phyloP scores from a whole-genome alignment of 2,797 vertebrate genomes.

The Schizopygopsis pylzovi region DNA sequence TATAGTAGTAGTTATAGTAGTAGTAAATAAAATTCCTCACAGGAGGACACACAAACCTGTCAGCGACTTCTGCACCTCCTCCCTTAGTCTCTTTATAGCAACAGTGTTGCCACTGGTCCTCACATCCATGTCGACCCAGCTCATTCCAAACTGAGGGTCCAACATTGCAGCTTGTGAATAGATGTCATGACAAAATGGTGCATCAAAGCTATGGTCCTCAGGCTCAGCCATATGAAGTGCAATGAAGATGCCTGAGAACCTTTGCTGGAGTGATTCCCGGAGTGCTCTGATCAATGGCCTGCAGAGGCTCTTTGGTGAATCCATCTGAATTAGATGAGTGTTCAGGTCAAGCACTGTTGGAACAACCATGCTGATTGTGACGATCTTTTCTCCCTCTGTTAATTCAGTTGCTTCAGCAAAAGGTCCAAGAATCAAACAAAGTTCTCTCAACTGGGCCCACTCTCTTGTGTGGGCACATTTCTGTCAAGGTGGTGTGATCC shows the following conservation, averaged over 20 bases:
- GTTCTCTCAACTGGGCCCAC: constrained; percentile 26
- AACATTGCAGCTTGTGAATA: not conserved
- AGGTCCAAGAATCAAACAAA: not conserved
- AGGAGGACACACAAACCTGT: constrained; percentile 9
- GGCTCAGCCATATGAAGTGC: not conserved
- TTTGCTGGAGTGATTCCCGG: not conserved
- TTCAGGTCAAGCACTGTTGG: not conserved
- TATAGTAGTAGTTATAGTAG: not conserved
- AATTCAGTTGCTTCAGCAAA: constrained; percentile 22
- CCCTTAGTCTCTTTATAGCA: not conserved
- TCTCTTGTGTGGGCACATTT: constrained; percentile 33
- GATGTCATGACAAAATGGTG: constrained; percentile 19
- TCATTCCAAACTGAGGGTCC: not conserved
- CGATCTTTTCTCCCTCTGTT: not conserved
- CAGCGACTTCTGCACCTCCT: not conserved
- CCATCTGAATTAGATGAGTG: not conserved
- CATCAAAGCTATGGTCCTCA: not conserved
- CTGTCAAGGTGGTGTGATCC: constrained; percentile 38
- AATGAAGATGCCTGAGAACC: constrained; percentile 9
- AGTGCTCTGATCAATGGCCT: not conserved
- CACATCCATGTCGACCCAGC: not conserved
- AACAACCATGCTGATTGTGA: constrained; percentile 27
- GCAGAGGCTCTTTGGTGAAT: not conserved
- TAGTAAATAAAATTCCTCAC: too few relatives aligned
- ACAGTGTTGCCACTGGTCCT: not conserved